Base-by-base conservation (phyloP, 2,113 vertebrate genomes). In the Acanthochromis polyacanthus region DNA sequence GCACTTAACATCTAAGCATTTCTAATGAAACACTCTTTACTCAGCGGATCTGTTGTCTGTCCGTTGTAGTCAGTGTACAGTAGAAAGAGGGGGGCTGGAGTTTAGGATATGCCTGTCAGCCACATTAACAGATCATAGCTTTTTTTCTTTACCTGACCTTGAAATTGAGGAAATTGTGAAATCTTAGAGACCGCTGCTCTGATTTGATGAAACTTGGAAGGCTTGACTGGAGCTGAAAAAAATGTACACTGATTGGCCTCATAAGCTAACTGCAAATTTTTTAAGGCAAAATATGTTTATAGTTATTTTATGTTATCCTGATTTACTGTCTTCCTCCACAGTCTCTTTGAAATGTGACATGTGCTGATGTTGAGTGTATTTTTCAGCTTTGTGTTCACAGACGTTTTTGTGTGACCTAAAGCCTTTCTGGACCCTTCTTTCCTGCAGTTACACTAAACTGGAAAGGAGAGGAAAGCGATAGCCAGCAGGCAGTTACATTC, bases 161-260 rank as follows among this genome's bases (percentile, higher is more conserved):
- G 78, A 91, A 91, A 87, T 87, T 66, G 63, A 78, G 77, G 72
- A 81, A 85, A 88, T 87, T 87, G 76, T 78, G 84, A 86, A 91
- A 91, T 91, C 62, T 59, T 78, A 89, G 87, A 86, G 81, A 61
- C 53, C 53, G 38, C 10, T 10, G 59, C 74, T 78, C 65, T 89
- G 85, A 89, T 88, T 89, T 86, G 88, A 89, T 80, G 76, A 89
- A 78, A 83, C 32, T 48, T 80, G 61, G 75, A 81, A 50, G 38
- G 52, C 67, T 77, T 52, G 85, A 74, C 55, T 78, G 36, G 8
- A 32, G 38, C 52, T 69, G 70, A 78, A 51, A 45, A 70, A 73
- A 67, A 82, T 71, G 50, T 60, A 3, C 64, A 69, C 78, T 82
- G 87, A 89, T 87, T 92, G 58, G 73, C 73, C 48, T 74, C 58